Evolutionary conservation across 2,888 invertebrate species (phyloP).

Genomic region (Resseliella maxima): DNA sequence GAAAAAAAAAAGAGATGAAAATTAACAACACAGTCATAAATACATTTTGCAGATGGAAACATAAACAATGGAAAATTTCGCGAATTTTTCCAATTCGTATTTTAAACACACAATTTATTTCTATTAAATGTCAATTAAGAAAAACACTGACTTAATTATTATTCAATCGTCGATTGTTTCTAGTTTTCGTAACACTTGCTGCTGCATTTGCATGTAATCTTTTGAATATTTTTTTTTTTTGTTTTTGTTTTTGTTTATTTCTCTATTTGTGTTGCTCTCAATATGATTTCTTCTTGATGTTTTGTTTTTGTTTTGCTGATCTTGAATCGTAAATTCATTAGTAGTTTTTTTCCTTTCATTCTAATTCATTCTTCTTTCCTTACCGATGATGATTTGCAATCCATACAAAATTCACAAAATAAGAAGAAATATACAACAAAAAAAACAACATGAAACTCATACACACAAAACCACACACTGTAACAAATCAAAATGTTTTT

Average conservation of each 20-base stretch:
- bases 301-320: not conserved
- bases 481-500: not conserved
- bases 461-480: not conserved
- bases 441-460: too few species aligned
- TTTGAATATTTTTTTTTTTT: not conserved
- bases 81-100: not conserved
- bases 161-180: conserved; percentile 47
- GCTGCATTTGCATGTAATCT: conserved; percentile 1
- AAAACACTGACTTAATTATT: not conserved
- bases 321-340: too few species aligned
- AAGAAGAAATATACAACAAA: too few species aligned
- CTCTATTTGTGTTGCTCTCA: not conserved
- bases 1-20: too few species aligned
- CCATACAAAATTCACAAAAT: too few species aligned
- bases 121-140: conserved; percentile 7
- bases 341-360: too few species aligned
- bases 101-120: conserved; percentile 2
- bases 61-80: conserved; percentile 6
- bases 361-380: too few species aligned
- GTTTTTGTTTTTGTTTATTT: not conserved
- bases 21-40: too few species aligned
- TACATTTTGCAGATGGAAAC: too few species aligned
- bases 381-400: too few species aligned
- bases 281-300: not conserved
- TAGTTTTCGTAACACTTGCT: conserved; percentile 2